Percentiles rank a stretch among this genome's conserved stretches.
These are phyloP conservation scores for Sapajus apella DNA, from an alignment of 2,113 vertebrate species.

Conservation along the genomic window DNA sequence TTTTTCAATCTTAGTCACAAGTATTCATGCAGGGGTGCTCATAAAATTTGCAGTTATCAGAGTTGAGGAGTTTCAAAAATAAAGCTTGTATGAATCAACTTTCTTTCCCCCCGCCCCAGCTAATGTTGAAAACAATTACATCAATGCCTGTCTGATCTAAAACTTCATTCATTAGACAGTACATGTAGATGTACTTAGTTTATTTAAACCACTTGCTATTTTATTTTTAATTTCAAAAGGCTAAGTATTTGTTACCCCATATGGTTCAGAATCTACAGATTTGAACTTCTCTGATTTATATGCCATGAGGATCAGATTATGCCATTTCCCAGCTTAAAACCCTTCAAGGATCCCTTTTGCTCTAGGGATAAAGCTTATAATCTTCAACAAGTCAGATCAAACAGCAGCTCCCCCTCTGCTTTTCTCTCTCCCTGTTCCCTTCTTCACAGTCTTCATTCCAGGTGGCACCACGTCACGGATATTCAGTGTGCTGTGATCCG, in stretches of 20 bases:
- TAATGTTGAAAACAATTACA: slow-evolving; percentile 36
- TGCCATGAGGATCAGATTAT: background rate
- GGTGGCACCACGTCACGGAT: background rate
- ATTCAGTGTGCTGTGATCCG: accelerated
- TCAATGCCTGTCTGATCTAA: background rate
- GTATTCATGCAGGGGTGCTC: background rate
- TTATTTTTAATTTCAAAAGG: slow-evolving; percentile 1
- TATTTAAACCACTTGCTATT: background rate
- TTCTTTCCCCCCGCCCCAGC: background rate
- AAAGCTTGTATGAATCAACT: slow-evolving; percentile 47
- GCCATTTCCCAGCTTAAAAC: slow-evolving; percentile 17
- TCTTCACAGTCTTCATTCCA: background rate
- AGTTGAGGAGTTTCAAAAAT: slow-evolving; percentile 12
- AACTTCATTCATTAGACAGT: slow-evolving; percentile 33
- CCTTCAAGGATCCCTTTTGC: slow-evolving; percentile 11
- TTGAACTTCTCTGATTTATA: background rate
- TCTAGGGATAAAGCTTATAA: background rate
- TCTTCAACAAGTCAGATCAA: background rate
- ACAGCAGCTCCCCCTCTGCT: background rate
- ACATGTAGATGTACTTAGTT: background rate
- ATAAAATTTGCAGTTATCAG: slow-evolving; percentile 28
- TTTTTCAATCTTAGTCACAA: background rate
- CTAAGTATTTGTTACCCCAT: background rate
- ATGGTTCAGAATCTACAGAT: background rate
- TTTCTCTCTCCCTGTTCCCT: accelerated